phyloP scores from a whole-genome alignment of 2,888 invertebrate species.

The Rutpela maculata region DNA sequence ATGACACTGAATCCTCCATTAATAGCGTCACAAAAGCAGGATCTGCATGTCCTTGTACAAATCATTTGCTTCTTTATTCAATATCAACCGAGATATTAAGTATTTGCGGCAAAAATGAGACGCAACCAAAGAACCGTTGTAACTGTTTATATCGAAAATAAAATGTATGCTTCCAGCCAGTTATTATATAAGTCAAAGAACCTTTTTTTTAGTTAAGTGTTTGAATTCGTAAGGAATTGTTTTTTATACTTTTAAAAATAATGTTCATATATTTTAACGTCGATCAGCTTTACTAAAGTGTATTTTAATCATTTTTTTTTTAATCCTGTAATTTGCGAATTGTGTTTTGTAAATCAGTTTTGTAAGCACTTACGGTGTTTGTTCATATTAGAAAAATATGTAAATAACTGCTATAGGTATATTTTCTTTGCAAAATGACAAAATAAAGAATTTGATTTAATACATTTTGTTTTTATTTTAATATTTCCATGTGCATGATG shows the following conservation, averaged over 20 bases:
- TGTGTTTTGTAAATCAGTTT: conserved; percentile 33
- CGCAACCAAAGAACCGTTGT: too few species aligned
- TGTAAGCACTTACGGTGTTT: conserved; percentile 37
- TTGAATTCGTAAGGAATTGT: conserved; percentile 35
- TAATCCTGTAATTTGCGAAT: conserved; percentile 41
- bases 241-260: conserved; percentile 34
- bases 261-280: conserved; percentile 38
- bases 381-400: conserved; percentile 40
- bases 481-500: too few species aligned
- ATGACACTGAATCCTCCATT: too few species aligned
- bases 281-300: conserved; percentile 43
- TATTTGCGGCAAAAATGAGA: too few species aligned
- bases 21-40: too few species aligned
- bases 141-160: neutral
- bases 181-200: conserved; percentile 14
- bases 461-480: neutral
- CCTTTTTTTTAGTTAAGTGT: conserved; percentile 29
- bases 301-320: conserved; percentile 35
- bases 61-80: too few species aligned
- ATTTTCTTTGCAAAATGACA: conserved; percentile 42
- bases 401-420: conserved; percentile 42
- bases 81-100: too few species aligned
- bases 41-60: too few species aligned
- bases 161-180: conserved; percentile 16
- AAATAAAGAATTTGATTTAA: conserved; percentile 40